Evolutionary conservation across 2,888 invertebrate species (phyloP).

Genomic region (Saturnia pavonia): DNA sequence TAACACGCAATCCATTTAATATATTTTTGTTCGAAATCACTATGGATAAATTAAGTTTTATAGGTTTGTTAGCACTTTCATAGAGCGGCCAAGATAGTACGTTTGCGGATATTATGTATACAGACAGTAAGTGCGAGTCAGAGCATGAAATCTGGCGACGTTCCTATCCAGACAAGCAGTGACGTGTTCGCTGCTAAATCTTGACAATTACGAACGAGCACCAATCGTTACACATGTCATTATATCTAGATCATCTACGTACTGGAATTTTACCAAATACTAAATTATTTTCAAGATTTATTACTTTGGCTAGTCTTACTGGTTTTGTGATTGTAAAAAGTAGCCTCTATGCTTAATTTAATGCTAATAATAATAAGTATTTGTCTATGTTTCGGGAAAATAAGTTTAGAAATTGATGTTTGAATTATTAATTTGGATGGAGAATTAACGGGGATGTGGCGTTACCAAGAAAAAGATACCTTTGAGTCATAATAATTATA

Average conservation of each 20-base stretch:
- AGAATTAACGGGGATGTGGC: too few species aligned
- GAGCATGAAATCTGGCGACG: conserved; percentile 13
- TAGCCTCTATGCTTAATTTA: background rate
- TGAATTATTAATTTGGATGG: too few species aligned
- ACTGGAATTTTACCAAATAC: background rate
- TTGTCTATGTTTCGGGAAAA: too few species aligned
- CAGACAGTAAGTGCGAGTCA: background rate
- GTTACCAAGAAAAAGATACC: too few species aligned
- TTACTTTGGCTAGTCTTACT: background rate
- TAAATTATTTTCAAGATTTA: background rate
- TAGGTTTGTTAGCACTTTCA: background rate
- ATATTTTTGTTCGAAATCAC: background rate
- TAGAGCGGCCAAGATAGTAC: background rate
- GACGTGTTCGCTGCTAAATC: conserved; percentile 7
- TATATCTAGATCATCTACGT: background rate
- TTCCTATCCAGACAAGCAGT: conserved; percentile 14
- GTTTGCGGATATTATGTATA: conserved; percentile 3
- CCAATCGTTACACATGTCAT: conserved; percentile 11
- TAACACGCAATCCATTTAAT: background rate
- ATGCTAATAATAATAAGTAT: too few species aligned
- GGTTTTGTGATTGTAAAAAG: background rate
- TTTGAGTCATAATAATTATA: too few species aligned
- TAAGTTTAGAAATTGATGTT: too few species aligned
- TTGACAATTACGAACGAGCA: conserved; percentile 14
- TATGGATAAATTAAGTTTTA: background rate